A percentile compares a stretch with the other conserved stretches of the same genome.
Evolutionary conservation across 2,113 vertebrate species (phyloP).

Genomic region (Cyanistes caeruleus): DNA sequence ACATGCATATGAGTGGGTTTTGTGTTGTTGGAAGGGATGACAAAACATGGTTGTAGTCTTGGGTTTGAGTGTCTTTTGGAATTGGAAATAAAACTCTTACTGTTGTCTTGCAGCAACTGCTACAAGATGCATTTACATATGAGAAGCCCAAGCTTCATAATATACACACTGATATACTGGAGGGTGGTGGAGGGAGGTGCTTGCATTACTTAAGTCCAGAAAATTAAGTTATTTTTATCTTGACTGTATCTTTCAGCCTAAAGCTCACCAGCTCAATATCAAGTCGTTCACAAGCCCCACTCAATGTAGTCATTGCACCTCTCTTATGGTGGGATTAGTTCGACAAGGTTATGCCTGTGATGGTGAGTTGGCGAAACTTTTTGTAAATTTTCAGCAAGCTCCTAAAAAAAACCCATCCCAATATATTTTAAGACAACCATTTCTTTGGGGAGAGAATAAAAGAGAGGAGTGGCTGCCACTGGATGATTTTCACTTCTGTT

Average conservation of each 20-base stretch:
- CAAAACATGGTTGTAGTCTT: not conserved
- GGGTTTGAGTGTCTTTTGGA: not conserved
- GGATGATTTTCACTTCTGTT: not conserved
- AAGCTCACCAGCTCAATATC: constrained; percentile 94
- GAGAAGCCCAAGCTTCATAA: not conserved
- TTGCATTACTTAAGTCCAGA: not conserved
- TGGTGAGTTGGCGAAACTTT: constrained; percentile 76
- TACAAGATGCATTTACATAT: not conserved
- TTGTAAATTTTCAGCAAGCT: not conserved
- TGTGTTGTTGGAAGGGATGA: not conserved
- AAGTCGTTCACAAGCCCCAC: constrained; percentile 94
- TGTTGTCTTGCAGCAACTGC: not conserved
- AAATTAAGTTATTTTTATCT: constrained; percentile 8
- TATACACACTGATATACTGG: not conserved
- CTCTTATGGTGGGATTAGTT: constrained; percentile 94
- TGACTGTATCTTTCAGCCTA: constrained; percentile 81
- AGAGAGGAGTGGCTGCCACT: not conserved
- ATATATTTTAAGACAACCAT: not conserved
- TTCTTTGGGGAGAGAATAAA: not conserved
- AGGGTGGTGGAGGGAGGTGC: not conserved
- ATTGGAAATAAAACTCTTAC: not conserved
- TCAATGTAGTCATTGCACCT: constrained; percentile 95
- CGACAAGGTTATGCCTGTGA: constrained; percentile 95
- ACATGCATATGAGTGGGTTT: not conserved
- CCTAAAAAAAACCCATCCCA: not conserved